Base-by-base conservation (phyloP, 2,797 vertebrate genomes). In the Sebastolobus alascanus region DNA sequence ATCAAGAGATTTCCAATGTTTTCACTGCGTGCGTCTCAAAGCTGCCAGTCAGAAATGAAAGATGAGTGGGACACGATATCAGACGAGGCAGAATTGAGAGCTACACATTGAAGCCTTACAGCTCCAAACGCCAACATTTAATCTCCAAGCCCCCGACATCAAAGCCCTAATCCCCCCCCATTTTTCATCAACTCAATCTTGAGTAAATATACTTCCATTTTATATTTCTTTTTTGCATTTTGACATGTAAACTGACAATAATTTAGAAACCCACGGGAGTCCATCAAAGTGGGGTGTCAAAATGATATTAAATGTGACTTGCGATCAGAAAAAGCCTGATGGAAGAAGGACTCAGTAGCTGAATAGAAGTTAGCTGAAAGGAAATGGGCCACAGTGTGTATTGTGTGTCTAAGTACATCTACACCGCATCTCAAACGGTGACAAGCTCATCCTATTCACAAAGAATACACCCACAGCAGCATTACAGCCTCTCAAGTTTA, bases 31-130 rank as follows among this genome's bases (percentile, higher is more conserved):
- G 29, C 4, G 33, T 82, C 82, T 85, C 73, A 4, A 61, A 77
- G 79, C 84, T 81, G 79, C 80, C 81, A 76, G 73, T 93, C 87
- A 91, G 31, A 78, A 84, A 37, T 70, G 69, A 87, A 81, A 91
- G 80, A 90, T 73, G 81, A 87, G 68, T 73, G 85, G 76, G 84
- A 70, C 54, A 50, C 20, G 1, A 59, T 87, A 85, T 70, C 20
- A 77, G 68, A 84, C 8, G 29, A 84, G 14, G 61, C 54, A 63
- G 71, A 77, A 77, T 61, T 55, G 81, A 31, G 35, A 73, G 76
- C 73, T 68, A 38, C 75, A 68, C 55, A 25, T 2, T 64, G 68
- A 73, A 52, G 75, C 59, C 46, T 68, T 72, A 66, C 84, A 80
- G 68, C 80, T 70, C 77, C 83, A 61, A 70, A 75, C 1, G 9